These are phyloP conservation scores for Leucopsar rothschildi DNA, from an alignment of 2,113 vertebrate species.

Conservation along the genomic window DNA sequence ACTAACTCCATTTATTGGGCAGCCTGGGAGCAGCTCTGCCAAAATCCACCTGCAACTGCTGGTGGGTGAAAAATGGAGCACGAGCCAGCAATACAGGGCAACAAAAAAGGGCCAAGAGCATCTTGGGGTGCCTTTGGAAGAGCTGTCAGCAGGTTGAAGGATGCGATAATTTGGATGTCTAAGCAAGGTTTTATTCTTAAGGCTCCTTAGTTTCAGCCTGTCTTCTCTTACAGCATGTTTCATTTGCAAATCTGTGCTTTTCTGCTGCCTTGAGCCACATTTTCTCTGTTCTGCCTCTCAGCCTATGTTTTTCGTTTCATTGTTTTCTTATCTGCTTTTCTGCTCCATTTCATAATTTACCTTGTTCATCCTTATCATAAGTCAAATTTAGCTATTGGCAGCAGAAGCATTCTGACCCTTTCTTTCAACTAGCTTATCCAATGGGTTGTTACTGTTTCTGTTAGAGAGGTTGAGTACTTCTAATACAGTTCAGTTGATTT, in stretches of 20 bases:
- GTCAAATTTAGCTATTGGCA: neutral
- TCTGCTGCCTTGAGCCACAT: neutral
- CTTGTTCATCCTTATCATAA: neutral
- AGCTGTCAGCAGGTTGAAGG: neutral
- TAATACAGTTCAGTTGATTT: neutral
- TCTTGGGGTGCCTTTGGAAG: neutral
- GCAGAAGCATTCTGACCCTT: neutral
- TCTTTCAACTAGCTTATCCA: neutral
- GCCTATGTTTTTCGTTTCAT: neutral
- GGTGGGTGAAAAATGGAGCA: neutral
- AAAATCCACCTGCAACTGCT: neutral
- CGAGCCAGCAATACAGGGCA: neutral
- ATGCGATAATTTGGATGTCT: neutral
- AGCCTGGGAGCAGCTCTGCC: neutral
- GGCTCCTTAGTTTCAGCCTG: neutral
- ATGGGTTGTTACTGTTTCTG: neutral
- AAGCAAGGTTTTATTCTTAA: neutral
- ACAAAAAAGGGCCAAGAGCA: neutral
- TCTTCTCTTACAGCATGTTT: neutral
- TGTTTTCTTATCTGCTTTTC: neutral
- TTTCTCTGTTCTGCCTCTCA: neutral
- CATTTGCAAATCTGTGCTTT: neutral
- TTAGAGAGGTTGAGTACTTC: neutral
- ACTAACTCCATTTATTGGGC: fast-evolving
- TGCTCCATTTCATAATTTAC: neutral